phyloP scores from a whole-genome alignment of 2,113 vertebrate species.

The Columba livia region DNA sequence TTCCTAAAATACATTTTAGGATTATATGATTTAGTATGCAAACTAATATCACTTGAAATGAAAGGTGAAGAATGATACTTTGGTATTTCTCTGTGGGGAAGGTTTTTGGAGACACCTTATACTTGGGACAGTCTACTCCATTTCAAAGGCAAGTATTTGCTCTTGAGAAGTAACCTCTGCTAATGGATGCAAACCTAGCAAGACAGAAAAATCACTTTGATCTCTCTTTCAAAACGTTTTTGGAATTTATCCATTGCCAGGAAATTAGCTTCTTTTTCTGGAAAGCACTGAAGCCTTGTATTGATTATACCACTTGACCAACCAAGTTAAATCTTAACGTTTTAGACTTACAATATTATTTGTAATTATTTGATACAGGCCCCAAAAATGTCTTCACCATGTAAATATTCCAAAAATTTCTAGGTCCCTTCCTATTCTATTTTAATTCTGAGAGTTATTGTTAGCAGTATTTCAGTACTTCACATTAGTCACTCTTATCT shows the following conservation, averaged over 20 bases:
- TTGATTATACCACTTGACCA: background rate
- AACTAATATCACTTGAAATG: background rate
- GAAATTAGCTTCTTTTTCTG: background rate
- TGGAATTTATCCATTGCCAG: background rate
- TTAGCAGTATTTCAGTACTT: background rate
- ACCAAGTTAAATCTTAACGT: background rate
- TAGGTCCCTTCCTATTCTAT: background rate
- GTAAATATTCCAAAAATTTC: background rate
- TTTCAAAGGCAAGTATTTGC: constrained; percentile 30
- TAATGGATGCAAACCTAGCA: constrained; percentile 10
- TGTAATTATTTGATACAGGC: background rate
- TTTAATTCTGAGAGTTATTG: background rate
- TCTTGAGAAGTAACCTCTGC: background rate
- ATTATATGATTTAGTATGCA: background rate
- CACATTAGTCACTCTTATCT: background rate
- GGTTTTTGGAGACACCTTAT: background rate
- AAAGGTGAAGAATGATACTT: background rate
- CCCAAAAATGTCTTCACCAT: background rate
- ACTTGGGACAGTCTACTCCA: background rate
- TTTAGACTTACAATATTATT: background rate
- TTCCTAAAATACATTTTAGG: background rate
- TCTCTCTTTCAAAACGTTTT: background rate
- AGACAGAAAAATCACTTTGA: constrained; percentile 19
- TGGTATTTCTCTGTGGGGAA: background rate
- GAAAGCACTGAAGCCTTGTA: background rate